Evolutionary conservation across 92 coral and sea anemone genomes (phyloP), one percentile per base, ranked within the genome.

Genomic region (Paramuricea clavata): DNA sequence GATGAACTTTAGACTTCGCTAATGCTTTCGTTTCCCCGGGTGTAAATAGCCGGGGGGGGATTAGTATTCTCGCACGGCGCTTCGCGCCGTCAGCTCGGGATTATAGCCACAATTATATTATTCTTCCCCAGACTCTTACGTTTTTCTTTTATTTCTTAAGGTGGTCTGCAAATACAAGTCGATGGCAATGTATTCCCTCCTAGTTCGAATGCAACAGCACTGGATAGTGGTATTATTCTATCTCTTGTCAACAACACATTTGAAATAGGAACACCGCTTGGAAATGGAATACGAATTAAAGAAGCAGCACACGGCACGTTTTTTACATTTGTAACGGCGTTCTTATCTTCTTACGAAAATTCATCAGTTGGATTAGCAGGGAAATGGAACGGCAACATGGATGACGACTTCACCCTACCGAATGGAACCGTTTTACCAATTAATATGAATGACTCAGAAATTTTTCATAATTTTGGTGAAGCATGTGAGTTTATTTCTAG

Each of bases 351-450:
- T 23, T 92, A 82, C 57, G 87, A 44, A 69, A 92, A 89, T 70
- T 43, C 50, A 10, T 86, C 95, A 17, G 79, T 87, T 68, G 95
- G 95, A 16, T 80, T 92, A 31, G 47, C 81, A 32, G 95, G 95
- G 34, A 82, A 89, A 12, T 92, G 94, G 94, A 92, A 92, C 76
- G 91, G 76, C 22, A 26, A 89, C 73, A 31, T 77, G 0, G 22
- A 28, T 17, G 94, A 92, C 44, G 94, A 92, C 75, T 92, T 89
- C 31, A 86, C 90, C 12, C 47, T 87, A 64, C 95, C 90, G 12
- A 62, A 89, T 83, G 95, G 95, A 26, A 57, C 80, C 1, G 85
- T 84, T 17, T 31, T 92, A 30, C 64, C 95, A 17, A 28, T 87
- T 22, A 41, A 85, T 52, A 69, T 81, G 49, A 35, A 73, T 32